Conservation (phyloP, 2,113 vertebrate genomes). For the Atherinomorus stipes region DNA sequence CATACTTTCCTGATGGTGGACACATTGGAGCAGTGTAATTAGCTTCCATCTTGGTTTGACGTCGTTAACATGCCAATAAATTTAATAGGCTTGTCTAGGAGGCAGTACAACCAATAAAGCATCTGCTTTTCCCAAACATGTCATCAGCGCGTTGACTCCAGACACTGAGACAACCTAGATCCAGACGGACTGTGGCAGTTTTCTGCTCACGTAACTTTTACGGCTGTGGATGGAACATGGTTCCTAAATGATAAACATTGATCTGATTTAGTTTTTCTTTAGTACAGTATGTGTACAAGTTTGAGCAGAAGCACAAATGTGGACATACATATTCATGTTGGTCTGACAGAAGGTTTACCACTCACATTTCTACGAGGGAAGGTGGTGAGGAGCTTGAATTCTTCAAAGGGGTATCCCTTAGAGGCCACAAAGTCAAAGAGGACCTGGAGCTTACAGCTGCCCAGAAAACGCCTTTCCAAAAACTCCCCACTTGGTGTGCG, state of each 20-base stretch:
- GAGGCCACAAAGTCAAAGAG: slow-evolving; percentile 99
- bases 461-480: slow-evolving; percentile 95
- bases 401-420: slow-evolving; percentile 95
- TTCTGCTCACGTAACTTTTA: too few species aligned
- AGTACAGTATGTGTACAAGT: neutral
- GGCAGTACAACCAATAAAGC: too few species aligned
- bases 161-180: too few species aligned
- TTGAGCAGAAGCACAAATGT: neutral
- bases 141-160: too few species aligned
- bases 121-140: too few species aligned
- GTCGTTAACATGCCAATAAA: too few species aligned
- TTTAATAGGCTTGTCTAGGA: too few species aligned
- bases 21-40: neutral
- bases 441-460: slow-evolving; percentile 94
- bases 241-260: too few species aligned
- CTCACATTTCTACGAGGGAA: slow-evolving; percentile 98
- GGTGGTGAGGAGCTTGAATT: slow-evolving; percentile 98
- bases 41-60: neutral
- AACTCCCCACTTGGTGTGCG: slow-evolving; percentile 97
- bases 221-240: too few species aligned
- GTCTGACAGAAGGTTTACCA: slow-evolving; percentile 60
- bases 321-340: neutral
- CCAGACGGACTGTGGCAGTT: too few species aligned
- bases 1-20: neutral
- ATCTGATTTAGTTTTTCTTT: too few species aligned